These are phyloP conservation scores for Spinus olivaceus DNA, from an alignment of 2,797 vertebrate species.

Conservation along the genomic window DNA sequence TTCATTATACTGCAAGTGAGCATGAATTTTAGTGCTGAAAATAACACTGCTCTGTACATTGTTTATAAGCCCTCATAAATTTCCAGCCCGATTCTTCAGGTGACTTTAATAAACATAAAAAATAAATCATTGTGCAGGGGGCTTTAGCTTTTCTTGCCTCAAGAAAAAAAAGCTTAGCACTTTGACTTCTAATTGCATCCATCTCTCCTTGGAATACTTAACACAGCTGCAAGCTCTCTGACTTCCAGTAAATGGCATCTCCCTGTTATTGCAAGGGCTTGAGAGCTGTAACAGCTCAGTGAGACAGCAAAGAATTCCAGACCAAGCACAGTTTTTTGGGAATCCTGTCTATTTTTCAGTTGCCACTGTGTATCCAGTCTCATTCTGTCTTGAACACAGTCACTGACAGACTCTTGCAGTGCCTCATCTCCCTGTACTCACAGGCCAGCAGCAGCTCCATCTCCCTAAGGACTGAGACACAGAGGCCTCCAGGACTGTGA, in stretches of 20 bases:
- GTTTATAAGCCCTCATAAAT: not conserved
- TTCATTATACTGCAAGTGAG: not conserved
- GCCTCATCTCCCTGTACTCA: not conserved
- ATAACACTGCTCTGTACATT: not conserved
- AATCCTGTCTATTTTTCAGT: not conserved
- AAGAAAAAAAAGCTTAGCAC: not conserved
- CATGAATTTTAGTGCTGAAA: not conserved
- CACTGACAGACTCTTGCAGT: fast-evolving
- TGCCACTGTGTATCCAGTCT: not conserved
- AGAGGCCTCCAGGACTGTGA: not conserved
- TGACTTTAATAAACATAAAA: not conserved
- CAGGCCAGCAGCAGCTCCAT: not conserved
- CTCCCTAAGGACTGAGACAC: not conserved
- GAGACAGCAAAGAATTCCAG: not conserved
- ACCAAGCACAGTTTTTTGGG: not conserved
- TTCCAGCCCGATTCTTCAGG: not conserved
- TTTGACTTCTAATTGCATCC: constrained; percentile 1
- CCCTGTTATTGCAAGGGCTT: not conserved
- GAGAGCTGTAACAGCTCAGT: not conserved
- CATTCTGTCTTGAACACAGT: not conserved
- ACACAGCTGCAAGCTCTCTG: not conserved
- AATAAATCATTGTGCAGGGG: not conserved
- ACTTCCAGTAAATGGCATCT: not conserved
- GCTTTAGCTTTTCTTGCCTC: not conserved
- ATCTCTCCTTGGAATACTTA: not conserved